Evolutionary conservation across 2,113 vertebrate genomes (phyloP), one percentile per base, ranked within the genome.

Genomic region (Piliocolobus tephrosceles): DNA sequence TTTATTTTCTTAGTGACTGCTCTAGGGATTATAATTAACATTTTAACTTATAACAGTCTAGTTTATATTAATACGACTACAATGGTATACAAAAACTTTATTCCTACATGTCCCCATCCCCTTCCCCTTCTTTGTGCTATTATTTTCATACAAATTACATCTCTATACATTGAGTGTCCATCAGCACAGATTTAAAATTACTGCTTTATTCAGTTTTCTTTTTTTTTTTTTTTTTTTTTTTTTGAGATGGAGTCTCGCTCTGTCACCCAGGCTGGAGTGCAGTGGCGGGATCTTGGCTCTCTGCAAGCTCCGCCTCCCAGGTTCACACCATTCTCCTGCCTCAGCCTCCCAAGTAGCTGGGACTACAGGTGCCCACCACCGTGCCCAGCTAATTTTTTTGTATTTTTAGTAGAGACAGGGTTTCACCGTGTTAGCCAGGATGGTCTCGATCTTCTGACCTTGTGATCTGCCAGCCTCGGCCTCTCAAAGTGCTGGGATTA

Each of bases 401-500:
- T 50, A 50, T 50, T 13, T 50, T 50, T 50, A 50, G 47, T 50
- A 50, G 47, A 50, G 47, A 50, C 47, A 3, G 47, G 47, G 47
- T 50, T 50, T 50, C 47, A 50, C 47, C 3, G 12, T 50, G 47
- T 50, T 50, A 50, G 47, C 47, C 47, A 50, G 12, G 47, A 50
- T 3, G 47, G 47, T 50, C 47, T 50, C 3, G 3, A 50, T 50
- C 47, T 50, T 13, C 47, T 50, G 3, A 50, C 47, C 47, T 50
- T 12, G 0, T 50, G 47, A 50, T 50, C 47, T 3, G 0, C 47
- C 47, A 12, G 0, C 12, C 47, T 13, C 0, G 12, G 47, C 47
- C 47, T 50, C 47, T 13, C 47, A 50, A 50, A 50, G 47, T 50
- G 47, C 47, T 50, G 47, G 47, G 12, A 13, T 50, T 50, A 50